Conservation (phyloP, 2,797 vertebrate species). For the Pangasius macronema region DNA sequence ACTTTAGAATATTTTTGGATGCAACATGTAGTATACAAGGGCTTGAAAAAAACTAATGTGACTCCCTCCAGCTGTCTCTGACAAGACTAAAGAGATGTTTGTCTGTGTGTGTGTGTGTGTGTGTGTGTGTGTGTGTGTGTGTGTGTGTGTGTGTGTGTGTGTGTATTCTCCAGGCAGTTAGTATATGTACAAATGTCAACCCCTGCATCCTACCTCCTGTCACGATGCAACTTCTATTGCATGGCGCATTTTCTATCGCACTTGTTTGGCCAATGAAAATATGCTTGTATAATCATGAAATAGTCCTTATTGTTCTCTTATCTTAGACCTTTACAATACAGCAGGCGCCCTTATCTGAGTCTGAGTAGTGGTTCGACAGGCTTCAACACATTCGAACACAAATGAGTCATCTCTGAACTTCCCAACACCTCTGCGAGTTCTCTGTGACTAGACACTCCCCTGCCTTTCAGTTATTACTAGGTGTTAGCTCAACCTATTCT, state of each 20-base stretch:
- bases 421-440: neutral
- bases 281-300: neutral
- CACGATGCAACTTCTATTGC: neutral
- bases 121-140: too few species aligned
- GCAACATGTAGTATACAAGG: neutral
- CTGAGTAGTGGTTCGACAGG: neutral
- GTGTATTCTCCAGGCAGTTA: conserved; percentile 7
- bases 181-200: conserved; percentile 14
- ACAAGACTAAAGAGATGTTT: neutral
- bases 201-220: neutral
- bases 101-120: neutral
- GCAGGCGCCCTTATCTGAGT: neutral
- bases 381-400: neutral
- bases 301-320: neutral
- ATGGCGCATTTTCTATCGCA: neutral
- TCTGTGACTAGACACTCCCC: conserved; percentile 8
- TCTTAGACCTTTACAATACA: neutral
- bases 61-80: conserved; percentile 11
- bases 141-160: neutral
- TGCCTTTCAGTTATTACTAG: conserved; percentile 18
- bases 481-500: conserved; percentile 6
- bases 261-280: neutral
- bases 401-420: neutral
- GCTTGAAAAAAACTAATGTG: neutral
- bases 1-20: neutral